phyloP scores from a whole-genome alignment of 2,113 vertebrate genomes.

The Scomber colias region DNA sequence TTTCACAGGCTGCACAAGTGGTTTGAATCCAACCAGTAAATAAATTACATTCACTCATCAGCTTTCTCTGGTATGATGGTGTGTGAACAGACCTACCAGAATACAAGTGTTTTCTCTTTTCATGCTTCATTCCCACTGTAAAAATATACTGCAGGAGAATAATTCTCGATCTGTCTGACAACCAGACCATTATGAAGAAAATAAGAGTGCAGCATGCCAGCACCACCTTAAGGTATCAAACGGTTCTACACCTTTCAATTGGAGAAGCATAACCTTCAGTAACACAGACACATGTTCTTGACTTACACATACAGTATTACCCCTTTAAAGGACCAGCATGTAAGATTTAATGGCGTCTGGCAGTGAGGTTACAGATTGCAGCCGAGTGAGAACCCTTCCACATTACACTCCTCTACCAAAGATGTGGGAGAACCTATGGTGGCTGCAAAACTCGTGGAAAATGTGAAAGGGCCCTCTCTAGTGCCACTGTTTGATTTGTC shows the following conservation, averaged over 20 bases:
- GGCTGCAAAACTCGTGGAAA: no score
- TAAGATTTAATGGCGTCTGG: no score
- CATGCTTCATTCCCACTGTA: slow-evolving; percentile 28
- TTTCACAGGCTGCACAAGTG: not conserved
- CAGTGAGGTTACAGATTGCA: no score
- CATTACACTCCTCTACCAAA: no score
- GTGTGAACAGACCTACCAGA: slow-evolving; percentile 37
- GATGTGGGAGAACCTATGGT: no score
- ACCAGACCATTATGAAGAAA: slow-evolving; percentile 16
- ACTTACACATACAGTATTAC: not conserved
- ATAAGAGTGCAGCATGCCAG: slow-evolving; percentile 48
- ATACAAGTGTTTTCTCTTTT: slow-evolving; percentile 40
- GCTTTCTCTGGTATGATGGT: slow-evolving; percentile 15
- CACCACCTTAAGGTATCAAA: slow-evolving; percentile 62
- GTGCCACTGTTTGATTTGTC: no score
- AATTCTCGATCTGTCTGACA: slow-evolving; percentile 31
- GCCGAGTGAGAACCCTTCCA: no score
- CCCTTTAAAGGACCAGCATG: no score
- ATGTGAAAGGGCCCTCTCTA: no score
- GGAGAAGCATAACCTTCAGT: not conserved
- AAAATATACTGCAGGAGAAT: slow-evolving; percentile 13
- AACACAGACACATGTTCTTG: not conserved
- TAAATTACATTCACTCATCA: slow-evolving; percentile 9
- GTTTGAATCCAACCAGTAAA: slow-evolving; percentile 23
- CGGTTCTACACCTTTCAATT: slow-evolving; percentile 38